Evolutionary conservation across 2,888 invertebrate species (phyloP).

Genomic region (Sphaerophoria rueppellii): DNA sequence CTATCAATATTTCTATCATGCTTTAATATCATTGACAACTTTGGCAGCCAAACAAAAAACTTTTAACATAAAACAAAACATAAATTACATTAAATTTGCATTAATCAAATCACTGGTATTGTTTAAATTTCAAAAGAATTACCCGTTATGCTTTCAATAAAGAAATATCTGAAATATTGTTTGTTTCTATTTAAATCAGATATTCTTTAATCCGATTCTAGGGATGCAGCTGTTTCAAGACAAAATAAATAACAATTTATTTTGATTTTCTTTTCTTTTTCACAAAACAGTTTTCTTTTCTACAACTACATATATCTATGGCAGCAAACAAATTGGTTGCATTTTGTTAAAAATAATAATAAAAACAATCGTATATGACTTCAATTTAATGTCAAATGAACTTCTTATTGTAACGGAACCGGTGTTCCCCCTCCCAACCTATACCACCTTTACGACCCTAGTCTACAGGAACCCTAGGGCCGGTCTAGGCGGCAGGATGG

Average conservation of each 20-base stretch:
- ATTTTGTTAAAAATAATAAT: slow-evolving; percentile 9
- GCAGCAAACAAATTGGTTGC: slow-evolving; percentile 46
- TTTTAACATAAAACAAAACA: neutral
- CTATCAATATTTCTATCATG: neutral
- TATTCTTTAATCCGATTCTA: slow-evolving; percentile 69
- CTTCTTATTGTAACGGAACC: no score
- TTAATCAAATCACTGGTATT: slow-evolving; percentile 33
- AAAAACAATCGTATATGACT: neutral
- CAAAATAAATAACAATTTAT: slow-evolving; percentile 42
- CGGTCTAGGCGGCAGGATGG: no score
- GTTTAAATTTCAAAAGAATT: neutral
- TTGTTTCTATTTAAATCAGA: slow-evolving; percentile 54
- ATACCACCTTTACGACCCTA: no score
- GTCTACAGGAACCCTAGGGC: no score
- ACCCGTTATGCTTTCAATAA: neutral
- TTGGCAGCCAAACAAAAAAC: neutral
- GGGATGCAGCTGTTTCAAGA: slow-evolving; percentile 67
- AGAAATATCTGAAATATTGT: slow-evolving; percentile 42
- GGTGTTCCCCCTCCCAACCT: no score
- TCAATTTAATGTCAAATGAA: slow-evolving; percentile 44
- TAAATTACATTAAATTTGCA: neutral
- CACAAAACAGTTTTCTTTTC: neutral
- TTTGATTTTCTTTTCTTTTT: slow-evolving; percentile 22
- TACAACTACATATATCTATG: slow-evolving; percentile 20
- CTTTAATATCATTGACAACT: neutral